phyloP scores from a whole-genome alignment of 1,140 invertebrate genomes.

The Arctopsyche grandis region DNA sequence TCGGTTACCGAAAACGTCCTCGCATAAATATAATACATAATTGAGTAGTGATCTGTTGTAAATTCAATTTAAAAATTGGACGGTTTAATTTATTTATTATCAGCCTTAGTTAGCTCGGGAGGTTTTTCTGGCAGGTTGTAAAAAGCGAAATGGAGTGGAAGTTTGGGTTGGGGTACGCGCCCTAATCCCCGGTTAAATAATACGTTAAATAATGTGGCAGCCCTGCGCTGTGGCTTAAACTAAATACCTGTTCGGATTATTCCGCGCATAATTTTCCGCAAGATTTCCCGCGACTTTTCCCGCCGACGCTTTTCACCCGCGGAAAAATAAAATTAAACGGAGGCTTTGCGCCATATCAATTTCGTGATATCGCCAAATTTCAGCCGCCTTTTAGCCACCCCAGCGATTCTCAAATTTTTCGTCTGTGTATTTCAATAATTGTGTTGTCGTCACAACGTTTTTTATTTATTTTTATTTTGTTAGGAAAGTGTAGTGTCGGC shows the following conservation, averaged over 20 bases:
- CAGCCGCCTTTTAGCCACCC: no score
- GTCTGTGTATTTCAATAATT: neutral
- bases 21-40: no score
- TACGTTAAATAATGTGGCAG: constrained; percentile 24
- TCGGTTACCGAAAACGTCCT: no score
- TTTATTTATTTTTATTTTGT: neutral
- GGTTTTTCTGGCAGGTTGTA: neutral
- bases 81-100: no score
- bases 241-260: constrained; percentile 40
- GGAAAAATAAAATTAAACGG: constrained; percentile 48
- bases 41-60: no score
- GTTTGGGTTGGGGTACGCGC: no score
- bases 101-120: no score
- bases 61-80: no score
- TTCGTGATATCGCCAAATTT: no score
- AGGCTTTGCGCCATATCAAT: neutral
- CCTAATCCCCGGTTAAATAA: constrained; percentile 16
- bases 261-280: constrained; percentile 51
- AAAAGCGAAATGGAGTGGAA: no score
- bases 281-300: constrained; percentile 51
- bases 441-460: neutral
- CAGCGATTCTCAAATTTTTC: neutral
- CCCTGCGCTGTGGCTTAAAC: neutral
- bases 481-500: no score
- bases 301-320: constrained; percentile 30